Conservation (phyloP, 2,888 invertebrate genomes). For the Formica aserva region DNA sequence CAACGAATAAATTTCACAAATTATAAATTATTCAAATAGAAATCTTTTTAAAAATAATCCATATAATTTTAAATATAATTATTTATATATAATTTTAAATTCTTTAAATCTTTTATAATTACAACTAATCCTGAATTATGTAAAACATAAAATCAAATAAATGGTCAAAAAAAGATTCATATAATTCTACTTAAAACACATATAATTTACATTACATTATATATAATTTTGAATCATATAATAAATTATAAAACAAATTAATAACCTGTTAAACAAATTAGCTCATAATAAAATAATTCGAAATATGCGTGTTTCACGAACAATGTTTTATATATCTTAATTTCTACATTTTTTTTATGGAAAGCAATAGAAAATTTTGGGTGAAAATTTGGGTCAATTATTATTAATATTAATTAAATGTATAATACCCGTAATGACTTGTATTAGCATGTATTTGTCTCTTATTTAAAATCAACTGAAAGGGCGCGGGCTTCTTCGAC, state of each 20-base stretch:
- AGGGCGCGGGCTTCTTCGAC: not conserved
- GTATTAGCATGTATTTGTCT: not conserved
- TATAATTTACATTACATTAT: slow-evolving; percentile 8
- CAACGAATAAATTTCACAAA: not conserved
- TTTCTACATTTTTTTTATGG: not conserved
- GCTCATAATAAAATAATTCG: not conserved
- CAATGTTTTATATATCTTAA: not conserved
- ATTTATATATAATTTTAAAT: not conserved
- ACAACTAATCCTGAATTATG: not conserved
- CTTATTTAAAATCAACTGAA: not conserved
- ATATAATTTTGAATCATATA: not conserved
- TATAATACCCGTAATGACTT: not conserved
- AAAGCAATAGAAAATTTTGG: not conserved
- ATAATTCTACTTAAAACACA: not conserved
- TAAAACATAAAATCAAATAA: not conserved
- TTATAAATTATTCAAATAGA: not conserved
- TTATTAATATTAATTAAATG: not conserved
- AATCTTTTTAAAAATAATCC: not conserved
- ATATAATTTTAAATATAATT: not conserved
- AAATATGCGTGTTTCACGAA: not conserved
- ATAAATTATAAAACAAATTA: not conserved
- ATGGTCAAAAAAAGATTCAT: not conserved
- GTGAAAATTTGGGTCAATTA: not conserved
- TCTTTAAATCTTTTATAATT: not conserved
- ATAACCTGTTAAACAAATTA: not conserved